phyloP scores from a whole-genome alignment of 2,888 invertebrate genomes.

The Laspeyria flexula region DNA sequence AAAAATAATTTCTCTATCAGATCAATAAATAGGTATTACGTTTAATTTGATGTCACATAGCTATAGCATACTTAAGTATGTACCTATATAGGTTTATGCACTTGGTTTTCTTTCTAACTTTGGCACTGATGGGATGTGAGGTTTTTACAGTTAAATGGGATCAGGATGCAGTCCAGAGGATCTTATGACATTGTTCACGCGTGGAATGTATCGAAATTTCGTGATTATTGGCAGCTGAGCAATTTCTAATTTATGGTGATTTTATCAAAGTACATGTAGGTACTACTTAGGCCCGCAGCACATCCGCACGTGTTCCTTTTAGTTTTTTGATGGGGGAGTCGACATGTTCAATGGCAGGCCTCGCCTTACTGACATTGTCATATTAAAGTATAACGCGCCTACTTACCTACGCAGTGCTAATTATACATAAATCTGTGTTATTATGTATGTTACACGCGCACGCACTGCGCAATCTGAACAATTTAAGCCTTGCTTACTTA shows the following conservation, averaged over 20 bases:
- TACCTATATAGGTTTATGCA: no score
- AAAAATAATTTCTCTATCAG: no score
- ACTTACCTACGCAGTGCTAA: not conserved
- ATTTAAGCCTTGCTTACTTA: not conserved
- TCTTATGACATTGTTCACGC: not conserved
- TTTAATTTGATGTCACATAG: no score
- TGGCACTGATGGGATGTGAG: not conserved
- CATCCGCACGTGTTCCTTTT: not conserved
- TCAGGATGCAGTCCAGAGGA: no score
- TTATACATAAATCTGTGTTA: not conserved
- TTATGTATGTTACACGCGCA: not conserved
- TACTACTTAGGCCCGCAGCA: not conserved
- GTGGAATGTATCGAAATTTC: conserved; percentile 1
- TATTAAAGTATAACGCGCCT: not conserved
- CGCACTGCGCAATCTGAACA: not conserved
- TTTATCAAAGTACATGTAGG: not conserved
- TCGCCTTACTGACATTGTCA: not conserved
- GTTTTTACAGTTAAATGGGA: not conserved
- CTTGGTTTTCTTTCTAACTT: no score
- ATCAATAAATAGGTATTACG: no score
- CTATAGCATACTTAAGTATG: no score
- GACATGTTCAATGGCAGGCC: not conserved
- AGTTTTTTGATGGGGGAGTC: conserved; percentile 1
- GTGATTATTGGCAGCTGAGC: not conserved
- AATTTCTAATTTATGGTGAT: not conserved